phyloP scores from a whole-genome alignment of 1,140 invertebrate species.

The Sarcophaga bullata region DNA sequence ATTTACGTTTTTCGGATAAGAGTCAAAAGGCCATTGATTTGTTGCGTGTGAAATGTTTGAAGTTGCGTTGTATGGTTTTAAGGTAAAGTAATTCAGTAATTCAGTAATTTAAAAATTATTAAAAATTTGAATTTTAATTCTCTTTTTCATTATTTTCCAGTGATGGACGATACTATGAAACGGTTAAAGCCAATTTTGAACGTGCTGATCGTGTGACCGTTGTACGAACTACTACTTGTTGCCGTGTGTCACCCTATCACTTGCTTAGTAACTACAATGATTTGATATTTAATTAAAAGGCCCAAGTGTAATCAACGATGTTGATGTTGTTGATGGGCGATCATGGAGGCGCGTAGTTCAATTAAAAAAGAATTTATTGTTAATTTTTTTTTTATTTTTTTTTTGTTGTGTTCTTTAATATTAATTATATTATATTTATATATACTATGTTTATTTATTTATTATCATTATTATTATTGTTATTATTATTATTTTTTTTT shows the following conservation, averaged over 20 bases:
- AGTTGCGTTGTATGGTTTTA: conserved; percentile 83
- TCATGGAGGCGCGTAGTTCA: conserved; percentile 40
- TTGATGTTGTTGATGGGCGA: conserved; percentile 36
- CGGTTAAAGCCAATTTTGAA: conserved; percentile 99
- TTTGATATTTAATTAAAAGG: conserved; percentile 86
- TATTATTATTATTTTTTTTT: too few species aligned
- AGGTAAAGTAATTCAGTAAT: conserved; percentile 70
- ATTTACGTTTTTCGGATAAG: conserved; percentile 97
- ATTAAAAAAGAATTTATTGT: conserved; percentile 16
- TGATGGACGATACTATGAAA: conserved; percentile 99
- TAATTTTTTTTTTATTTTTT: neutral
- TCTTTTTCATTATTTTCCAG: conserved; percentile 69
- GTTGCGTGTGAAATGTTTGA: conserved; percentile 87
- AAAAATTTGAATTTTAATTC: neutral
- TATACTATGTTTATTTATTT: conserved; percentile 30
- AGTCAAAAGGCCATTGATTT: conserved; percentile 97
- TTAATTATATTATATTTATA: conserved; percentile 38
- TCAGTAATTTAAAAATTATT: neutral
- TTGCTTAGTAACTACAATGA: conserved; percentile 93
- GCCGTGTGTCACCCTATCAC: conserved; percentile 90
- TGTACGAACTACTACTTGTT: conserved; percentile 94
- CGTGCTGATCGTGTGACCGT: conserved; percentile 95
- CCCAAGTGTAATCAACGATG: neutral
- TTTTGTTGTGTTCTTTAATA: neutral
- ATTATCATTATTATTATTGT: neutral